Base-by-base conservation (phyloP, 2,113 vertebrate species). In the Lynx canadensis region DNA sequence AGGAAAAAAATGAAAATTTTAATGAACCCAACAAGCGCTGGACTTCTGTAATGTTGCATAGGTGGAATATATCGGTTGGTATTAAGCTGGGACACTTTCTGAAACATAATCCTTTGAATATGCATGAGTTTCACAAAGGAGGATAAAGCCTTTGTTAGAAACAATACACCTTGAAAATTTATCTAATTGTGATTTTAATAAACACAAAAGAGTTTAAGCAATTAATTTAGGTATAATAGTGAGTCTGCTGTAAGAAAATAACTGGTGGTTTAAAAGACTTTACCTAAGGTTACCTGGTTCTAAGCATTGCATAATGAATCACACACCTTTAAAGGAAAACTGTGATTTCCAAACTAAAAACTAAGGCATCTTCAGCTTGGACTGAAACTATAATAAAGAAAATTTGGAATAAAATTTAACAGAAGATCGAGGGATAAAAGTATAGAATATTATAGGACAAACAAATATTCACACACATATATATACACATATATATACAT, bases 121-220 rank as follows among this genome's bases (percentile, higher is more conserved):
- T 95, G 31, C 52, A 83, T 94, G 93, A 89, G 68, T 87, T 96
- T 94, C 90, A 55, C 60, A 66, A 21, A 92, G 60, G 41, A 89
- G 19, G 48, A 48, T 23, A 86, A 89, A 89, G 13, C 1, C 55
- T 89, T 95, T 92, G 48, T 80, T 96, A 88, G 69, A 65, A 92
- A 97, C 13, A 90, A 55, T 68, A 79, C 52, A 48, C 57, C 65
- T 90, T 93, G 36, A 74, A 94, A 94, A 83, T 94, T 15, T 88
- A n/a, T 93, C 89, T 96, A 76, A 93, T 89, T 78, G 68, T 94
- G n/a, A 88, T 95, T 95, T 95, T 81, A 87, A 88, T 84, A 81
- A 91, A 57, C 73, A 10, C 78, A 33, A 88, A 83, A 96, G 50
- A 65, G 10, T 14, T 93, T 78, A 86, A 80, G 29, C 10, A 76